A percentile compares a stretch with the other conserved stretches of the same genome.
Evolutionary conservation across 2,797 vertebrate species (phyloP).

Genomic region (Tangara arthus): DNA sequence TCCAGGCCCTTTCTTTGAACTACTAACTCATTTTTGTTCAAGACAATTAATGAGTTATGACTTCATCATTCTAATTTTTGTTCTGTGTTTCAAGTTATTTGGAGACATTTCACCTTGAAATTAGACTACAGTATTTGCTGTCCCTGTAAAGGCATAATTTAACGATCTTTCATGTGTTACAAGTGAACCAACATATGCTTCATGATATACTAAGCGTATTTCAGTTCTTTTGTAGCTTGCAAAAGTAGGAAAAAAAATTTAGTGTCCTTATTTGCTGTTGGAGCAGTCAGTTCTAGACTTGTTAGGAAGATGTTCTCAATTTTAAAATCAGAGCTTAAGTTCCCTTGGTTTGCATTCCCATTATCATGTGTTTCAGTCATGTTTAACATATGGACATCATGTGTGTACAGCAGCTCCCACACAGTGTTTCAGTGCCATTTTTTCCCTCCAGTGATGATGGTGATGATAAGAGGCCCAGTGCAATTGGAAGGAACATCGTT

Average conservation of each 20-base stretch:
- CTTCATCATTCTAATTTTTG: not conserved
- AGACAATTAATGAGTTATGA: accelerated
- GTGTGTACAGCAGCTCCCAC: accelerated
- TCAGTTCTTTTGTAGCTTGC: not conserved
- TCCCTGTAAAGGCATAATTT: not conserved
- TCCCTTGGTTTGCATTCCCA: not conserved
- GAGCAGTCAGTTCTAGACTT: not conserved
- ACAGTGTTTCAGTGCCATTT: not conserved
- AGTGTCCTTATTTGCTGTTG: not conserved
- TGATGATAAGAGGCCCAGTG: not conserved
- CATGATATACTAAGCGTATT: not conserved
- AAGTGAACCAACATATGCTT: not conserved
- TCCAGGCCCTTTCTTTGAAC: not conserved
- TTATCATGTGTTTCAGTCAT: accelerated
- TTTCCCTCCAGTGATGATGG: not conserved
- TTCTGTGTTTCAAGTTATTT: not conserved
- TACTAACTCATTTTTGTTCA: not conserved
- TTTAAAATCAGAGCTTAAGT: not conserved
- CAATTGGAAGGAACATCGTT: accelerated
- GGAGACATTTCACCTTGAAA: not conserved
- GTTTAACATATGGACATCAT: not conserved
- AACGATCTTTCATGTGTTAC: not conserved
- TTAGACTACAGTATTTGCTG: not conserved
- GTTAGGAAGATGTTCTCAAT: not conserved
- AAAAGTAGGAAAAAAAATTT: not conserved